Evolutionary conservation across 2,113 vertebrate genomes (phyloP).

Genomic region (Miniopterus natalensis): DNA sequence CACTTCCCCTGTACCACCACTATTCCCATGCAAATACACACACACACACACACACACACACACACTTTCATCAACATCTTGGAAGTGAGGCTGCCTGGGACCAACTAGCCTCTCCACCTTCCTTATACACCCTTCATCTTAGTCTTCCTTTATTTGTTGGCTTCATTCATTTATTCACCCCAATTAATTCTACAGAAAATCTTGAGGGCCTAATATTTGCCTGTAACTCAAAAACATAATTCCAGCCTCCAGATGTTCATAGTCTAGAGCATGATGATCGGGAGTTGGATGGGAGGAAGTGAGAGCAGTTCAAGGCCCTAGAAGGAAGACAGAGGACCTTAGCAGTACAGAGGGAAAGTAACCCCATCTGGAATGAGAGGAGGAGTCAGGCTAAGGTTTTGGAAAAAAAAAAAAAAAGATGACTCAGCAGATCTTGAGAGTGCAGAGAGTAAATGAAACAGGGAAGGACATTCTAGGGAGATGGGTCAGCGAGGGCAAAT

Average conservation of each 20-base stretch:
- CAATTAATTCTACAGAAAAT: conserved; percentile 22
- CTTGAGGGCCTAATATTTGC: neutral
- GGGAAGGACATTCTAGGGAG: neutral
- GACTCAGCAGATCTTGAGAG: neutral
- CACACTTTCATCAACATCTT: neutral
- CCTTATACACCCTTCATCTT: neutral
- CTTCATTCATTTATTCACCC: neutral
- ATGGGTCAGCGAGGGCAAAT: neutral
- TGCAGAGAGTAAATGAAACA: neutral
- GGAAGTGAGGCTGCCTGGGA: neutral
- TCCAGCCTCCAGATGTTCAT: neutral
- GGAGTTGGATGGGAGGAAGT: neutral
- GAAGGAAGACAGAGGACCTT: neutral
- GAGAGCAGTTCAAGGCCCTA: neutral
- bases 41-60: neutral
- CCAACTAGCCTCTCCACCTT: neutral
- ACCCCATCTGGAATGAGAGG: neutral
- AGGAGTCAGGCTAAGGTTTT: neutral
- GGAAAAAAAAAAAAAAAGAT: neutral
- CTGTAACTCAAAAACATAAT: neutral
- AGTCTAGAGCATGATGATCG: neutral
- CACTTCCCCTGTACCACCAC: neutral
- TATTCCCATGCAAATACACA: neutral
- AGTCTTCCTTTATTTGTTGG: neutral
- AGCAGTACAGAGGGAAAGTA: neutral